phyloP scores from a whole-genome alignment of 2,797 vertebrate genomes.

The Phataginus tetradactyla region DNA sequence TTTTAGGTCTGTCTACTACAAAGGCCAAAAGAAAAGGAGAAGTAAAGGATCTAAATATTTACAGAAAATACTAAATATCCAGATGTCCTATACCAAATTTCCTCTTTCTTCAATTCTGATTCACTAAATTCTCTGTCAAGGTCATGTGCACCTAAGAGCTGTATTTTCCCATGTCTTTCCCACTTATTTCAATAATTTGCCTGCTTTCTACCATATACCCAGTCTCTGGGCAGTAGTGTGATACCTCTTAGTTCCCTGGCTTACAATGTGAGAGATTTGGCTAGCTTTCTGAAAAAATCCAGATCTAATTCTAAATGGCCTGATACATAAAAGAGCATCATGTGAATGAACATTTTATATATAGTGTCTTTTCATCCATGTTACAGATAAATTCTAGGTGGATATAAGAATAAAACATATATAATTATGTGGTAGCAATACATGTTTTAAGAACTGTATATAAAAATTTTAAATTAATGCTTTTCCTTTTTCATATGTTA shows the following conservation, averaged over 20 bases:
- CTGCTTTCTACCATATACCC: neutral
- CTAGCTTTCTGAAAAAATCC: neutral
- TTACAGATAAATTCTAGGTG: neutral
- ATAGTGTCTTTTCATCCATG: neutral
- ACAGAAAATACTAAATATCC: neutral
- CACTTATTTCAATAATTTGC: neutral
- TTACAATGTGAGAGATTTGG: neutral
- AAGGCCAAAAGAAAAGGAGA: neutral
- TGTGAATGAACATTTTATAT: neutral
- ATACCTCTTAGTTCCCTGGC: neutral
- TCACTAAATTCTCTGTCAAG: neutral
- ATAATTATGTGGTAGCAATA: neutral
- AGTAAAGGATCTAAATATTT: neutral
- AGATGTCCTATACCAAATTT: neutral
- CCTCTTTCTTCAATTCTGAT: neutral
- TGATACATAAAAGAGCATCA: neutral
- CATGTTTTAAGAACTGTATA: neutral
- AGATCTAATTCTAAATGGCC: constrained; percentile 26
- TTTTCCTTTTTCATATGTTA: neutral
- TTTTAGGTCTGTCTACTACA: neutral
- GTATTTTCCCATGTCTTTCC: neutral
- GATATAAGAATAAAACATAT: neutral
- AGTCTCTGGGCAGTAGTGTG: no score
- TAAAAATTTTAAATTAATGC: neutral
- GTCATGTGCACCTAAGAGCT: neutral